These are phyloP conservation scores for Ophthalmolycus amberensis DNA, from an alignment of 2,113 vertebrate species.

Conservation along the genomic window DNA sequence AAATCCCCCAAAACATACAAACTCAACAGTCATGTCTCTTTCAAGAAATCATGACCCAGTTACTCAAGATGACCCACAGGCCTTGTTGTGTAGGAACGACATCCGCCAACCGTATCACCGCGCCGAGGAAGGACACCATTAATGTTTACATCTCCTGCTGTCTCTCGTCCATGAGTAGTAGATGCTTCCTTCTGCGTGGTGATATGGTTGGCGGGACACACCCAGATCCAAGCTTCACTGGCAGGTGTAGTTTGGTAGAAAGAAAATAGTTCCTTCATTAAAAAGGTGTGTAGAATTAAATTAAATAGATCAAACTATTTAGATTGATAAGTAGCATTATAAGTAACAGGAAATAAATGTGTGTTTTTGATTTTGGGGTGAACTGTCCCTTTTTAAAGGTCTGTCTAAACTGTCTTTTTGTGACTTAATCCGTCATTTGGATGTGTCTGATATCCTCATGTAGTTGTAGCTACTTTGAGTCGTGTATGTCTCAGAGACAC, in stretches of 20 bases:
- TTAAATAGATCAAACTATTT: neutral
- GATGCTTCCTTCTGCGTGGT: neutral
- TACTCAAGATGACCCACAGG: neutral
- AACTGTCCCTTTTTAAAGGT: neutral
- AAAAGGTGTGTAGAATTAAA: neutral
- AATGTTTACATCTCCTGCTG: neutral
- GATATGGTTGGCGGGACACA: neutral
- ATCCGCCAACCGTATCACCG: neutral
- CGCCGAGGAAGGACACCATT: neutral
- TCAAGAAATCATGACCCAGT: neutral
- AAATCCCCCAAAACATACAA: neutral
- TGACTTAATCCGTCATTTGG: slow-evolving; percentile 3
- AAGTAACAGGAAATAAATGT: neutral
- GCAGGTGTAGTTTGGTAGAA: neutral
- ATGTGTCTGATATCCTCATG: neutral
- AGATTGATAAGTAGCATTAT: neutral
- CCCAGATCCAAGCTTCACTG: neutral
- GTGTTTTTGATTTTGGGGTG: neutral
- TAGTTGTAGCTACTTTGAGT: neutral
- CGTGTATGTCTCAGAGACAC: neutral
- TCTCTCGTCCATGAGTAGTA: neutral
- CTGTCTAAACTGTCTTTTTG: neutral
- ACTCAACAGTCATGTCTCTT: neutral
- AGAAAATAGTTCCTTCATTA: neutral
- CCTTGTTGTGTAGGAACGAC: neutral